Evolutionary conservation across 1,140 invertebrate genomes (phyloP).

Genomic region (Trichonephila clavata): DNA sequence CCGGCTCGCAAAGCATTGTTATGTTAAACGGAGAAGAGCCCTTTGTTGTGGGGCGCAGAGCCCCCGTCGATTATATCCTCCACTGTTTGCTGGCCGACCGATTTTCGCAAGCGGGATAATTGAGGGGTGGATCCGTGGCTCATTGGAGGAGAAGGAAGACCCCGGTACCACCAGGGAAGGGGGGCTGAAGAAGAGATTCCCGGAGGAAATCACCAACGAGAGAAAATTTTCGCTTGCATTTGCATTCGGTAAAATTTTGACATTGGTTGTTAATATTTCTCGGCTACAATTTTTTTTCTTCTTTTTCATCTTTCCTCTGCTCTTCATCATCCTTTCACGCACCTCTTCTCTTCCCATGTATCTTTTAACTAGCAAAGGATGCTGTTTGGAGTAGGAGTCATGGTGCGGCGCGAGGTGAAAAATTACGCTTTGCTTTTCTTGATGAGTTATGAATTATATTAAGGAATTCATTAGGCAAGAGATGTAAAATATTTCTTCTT

Average conservation of each 20-base stretch:
- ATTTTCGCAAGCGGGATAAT: slow-evolving; percentile 36
- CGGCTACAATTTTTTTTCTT: neutral
- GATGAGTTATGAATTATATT: too few species aligned
- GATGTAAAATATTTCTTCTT: too few species aligned
- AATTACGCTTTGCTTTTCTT: neutral
- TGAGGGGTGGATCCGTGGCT: slow-evolving; percentile 24
- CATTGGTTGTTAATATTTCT: slow-evolving; percentile 32
- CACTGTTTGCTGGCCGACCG: slow-evolving; percentile 49
- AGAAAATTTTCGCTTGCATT: slow-evolving; percentile 11
- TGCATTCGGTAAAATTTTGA: slow-evolving; percentile 36
- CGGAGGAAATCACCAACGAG: slow-evolving; percentile 36
- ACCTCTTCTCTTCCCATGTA: neutral
- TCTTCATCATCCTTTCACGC: neutral
- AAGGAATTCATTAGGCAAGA: too few species aligned
- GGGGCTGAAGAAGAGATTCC: neutral
- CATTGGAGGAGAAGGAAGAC: neutral
- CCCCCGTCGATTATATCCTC: slow-evolving; percentile 46
- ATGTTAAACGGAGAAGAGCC: slow-evolving; percentile 44
- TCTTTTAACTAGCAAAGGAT: neutral
- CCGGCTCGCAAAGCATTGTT: slow-evolving; percentile 51
- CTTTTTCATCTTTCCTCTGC: neutral
- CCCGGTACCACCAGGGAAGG: neutral
- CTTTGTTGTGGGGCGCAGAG: slow-evolving; percentile 26
- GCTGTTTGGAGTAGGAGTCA: neutral
- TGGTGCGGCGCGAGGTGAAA: neutral